Evolutionary conservation across 1,140 invertebrate genomes (phyloP), one percentile per base, ranked within the genome.

Genomic region (Drosophila auraria): DNA sequence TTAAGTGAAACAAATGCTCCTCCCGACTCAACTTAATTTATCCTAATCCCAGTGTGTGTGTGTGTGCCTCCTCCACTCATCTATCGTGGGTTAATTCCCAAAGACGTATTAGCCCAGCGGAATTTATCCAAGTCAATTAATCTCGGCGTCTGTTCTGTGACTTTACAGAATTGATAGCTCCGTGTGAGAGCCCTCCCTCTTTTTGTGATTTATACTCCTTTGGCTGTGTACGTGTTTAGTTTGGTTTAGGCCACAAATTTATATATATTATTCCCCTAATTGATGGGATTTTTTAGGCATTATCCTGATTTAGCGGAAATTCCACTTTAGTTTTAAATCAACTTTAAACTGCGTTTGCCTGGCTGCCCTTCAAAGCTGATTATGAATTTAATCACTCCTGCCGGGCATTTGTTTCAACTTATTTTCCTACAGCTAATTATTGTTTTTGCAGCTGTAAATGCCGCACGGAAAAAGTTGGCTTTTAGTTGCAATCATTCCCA

Each of bases 61-160:
- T 44, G 47, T 11, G 45, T 14, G 20, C 30, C 25, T n/a, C 27
- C 36, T 38, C 49, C 42, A 42, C 65, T 59, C 53, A 59, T 72
- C 53, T 59, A 33, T 71, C 51, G 66, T 59, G 66, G 68, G 70
- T 73, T 77, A 75, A 81, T 71, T 71, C 68, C 68, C 63, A 27
- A 76, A 77, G 74, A 77, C 71, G 56, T 77, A 76, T 77, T 77
- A 66, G 71, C 71, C 72, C 49, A 38, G 27, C 65, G 54, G 59
- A 71, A 86, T 82, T 69, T 71, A 86, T 79, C 60, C 75, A 72
- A 87, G 69, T 86, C 79, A 87, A 86, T 86, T 87, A 76, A 87
- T 86, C 83, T 87, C 70, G 53, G 66, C 78, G 65, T 73, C 78
- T 60, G 74, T 59, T 65, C 44, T 58, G 30, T 57, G 71, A 58